phyloP scores from a whole-genome alignment of 2,888 invertebrate species.

The Tachina fera region DNA sequence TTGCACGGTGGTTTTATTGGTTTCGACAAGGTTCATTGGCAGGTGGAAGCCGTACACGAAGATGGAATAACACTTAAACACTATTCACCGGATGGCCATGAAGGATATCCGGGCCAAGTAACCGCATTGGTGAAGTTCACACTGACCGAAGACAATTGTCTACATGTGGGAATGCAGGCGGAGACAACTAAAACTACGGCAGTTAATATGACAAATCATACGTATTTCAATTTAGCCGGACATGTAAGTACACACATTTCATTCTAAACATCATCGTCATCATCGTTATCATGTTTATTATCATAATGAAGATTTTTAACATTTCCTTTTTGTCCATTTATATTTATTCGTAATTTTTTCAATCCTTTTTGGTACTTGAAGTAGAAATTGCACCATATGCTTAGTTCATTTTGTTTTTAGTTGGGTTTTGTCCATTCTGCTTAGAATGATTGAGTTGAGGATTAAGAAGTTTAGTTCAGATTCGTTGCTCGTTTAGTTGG shows the following conservation, averaged over 20 bases:
- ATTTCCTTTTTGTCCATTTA: background rate
- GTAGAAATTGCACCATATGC: constrained; percentile 56
- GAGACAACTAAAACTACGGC: constrained; percentile 91
- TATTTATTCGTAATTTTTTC: background rate
- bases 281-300: background rate
- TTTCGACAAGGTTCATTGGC: constrained; percentile 92
- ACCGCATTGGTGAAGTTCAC: constrained; percentile 88
- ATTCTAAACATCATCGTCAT: constrained; percentile 13
- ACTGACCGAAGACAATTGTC: constrained; percentile 88
- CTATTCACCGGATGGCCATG: constrained; percentile 90
- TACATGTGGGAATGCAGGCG: constrained; percentile 90
- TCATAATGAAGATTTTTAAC: background rate
- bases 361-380: constrained; percentile 17
- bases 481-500: constrained; percentile 3
- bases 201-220: constrained; percentile 93
- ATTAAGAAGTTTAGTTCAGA: constrained; percentile 55
- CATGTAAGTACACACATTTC: constrained; percentile 83
- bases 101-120: constrained; percentile 95
- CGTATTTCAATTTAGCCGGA: constrained; percentile 97
- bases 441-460: constrained; percentile 68
- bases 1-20: constrained; percentile 94
- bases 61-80: constrained; percentile 88
- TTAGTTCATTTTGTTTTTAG: constrained; percentile 32
- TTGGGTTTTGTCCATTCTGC: constrained; percentile 22
- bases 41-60: constrained; percentile 73